phyloP scores from a whole-genome alignment of 2,797 vertebrate species.

The Simalia tracyae region DNA sequence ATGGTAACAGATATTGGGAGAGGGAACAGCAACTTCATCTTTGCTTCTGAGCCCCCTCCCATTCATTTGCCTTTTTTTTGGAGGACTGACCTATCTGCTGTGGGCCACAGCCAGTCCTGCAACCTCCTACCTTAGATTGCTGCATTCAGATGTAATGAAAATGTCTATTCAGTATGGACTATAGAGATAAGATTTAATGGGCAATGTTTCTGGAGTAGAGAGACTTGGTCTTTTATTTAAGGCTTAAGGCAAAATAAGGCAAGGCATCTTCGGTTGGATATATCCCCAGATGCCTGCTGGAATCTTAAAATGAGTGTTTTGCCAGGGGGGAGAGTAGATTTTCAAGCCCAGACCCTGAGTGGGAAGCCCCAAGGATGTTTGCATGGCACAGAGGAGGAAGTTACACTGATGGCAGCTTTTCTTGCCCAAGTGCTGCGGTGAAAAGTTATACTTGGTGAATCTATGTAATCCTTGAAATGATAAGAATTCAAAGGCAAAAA shows the following conservation, averaged over 20 bases:
- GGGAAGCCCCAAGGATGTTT: not conserved
- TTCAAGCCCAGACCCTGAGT: not conserved
- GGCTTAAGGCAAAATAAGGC: not conserved
- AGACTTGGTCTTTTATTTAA: no score
- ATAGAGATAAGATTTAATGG: not conserved
- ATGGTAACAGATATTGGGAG: not conserved
- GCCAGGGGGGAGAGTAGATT: no score
- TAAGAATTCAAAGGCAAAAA: not conserved
- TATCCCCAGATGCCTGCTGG: not conserved
- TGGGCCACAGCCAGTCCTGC: not conserved
- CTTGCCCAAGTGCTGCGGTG: not conserved
- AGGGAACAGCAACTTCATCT: not conserved
- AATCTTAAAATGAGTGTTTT: not conserved
- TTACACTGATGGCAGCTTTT: not conserved
- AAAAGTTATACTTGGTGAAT: not conserved
- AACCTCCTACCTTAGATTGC: not conserved
- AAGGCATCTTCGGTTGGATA: not conserved
- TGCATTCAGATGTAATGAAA: not conserved
- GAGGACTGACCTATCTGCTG: not conserved
- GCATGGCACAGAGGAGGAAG: not conserved
- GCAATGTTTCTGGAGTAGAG: not conserved
- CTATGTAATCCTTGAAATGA: not conserved
- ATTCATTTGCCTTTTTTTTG: not conserved
- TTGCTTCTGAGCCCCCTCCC: not conserved
- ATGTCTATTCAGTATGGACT: not conserved